A percentile compares a stretch with the other conserved stretches of the same genome.
Evolutionary conservation across 2,113 vertebrate species (phyloP).

Genomic region (Elgaria multicarinata): DNA sequence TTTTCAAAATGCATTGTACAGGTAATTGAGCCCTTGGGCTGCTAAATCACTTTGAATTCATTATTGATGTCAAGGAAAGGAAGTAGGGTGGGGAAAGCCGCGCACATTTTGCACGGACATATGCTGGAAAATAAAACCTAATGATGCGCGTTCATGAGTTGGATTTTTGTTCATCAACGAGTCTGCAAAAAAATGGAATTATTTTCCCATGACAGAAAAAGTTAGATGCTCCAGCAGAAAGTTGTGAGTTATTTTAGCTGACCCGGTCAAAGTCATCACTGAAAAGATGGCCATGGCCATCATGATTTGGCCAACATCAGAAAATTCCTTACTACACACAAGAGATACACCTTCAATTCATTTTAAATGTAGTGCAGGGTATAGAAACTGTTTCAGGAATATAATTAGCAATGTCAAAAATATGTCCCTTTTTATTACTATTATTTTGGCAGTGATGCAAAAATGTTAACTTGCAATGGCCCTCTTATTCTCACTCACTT

Average conservation of each 20-base stretch:
- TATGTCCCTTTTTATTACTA: neutral
- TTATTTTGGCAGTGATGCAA: neutral
- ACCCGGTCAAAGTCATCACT: conserved; percentile 29
- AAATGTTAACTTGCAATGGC: neutral
- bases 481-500: neutral
- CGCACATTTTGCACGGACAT: conserved; percentile 54
- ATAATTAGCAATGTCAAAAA: neutral
- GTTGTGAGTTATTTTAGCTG: conserved; percentile 43
- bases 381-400: neutral
- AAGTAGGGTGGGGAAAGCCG: neutral
- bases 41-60: conserved; percentile 67
- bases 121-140: conserved; percentile 64
- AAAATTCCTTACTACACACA: neutral
- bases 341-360: neutral
- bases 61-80: conserved; percentile 58
- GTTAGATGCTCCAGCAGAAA: conserved; percentile 14
- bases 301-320: conserved; percentile 34
- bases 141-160: conserved; percentile 27
- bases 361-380: neutral
- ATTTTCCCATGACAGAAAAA: conserved; percentile 15
- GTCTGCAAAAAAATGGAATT: conserved; percentile 24
- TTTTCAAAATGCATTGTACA: conserved; percentile 53
- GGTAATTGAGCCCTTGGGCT: conserved; percentile 71
- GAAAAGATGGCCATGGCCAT: conserved; percentile 18
- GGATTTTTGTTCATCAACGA: conserved; percentile 41